Conservation (phyloP, 1,140 invertebrate species). For the Neotoxoptera formosana region DNA sequence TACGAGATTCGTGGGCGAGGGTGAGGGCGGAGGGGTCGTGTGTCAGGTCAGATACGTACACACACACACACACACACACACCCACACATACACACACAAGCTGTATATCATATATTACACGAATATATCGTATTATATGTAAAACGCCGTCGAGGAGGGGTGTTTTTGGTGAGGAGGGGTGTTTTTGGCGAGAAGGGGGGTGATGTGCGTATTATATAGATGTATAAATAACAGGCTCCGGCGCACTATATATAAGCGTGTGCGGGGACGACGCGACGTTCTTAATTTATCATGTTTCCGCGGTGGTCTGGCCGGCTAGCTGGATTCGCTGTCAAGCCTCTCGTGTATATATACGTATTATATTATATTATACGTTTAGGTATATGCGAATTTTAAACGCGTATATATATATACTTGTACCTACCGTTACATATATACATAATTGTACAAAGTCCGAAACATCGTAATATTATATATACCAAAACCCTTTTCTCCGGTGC, state of each 20-base stretch:
- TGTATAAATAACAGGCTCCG: not conserved
- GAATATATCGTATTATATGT: not conserved
- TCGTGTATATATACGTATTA: not conserved
- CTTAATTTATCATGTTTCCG: conserved; percentile 45
- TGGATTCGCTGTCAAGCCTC: not conserved
- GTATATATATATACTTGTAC: not conserved
- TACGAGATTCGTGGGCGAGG: not conserved
- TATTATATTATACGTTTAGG: not conserved
- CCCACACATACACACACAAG: not conserved
- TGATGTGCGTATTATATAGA: not conserved
- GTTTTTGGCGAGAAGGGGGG: too few relatives aligned
- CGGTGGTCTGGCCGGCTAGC: not conserved
- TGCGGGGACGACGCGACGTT: not conserved
- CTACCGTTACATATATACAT: not conserved
- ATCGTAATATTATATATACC: not conserved
- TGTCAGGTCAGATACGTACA: not conserved
- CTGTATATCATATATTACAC: not conserved
- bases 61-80: not conserved
- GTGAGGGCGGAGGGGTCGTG: not conserved
- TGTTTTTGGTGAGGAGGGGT: not conserved
- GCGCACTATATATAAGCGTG: not conserved
- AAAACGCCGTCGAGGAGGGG: not conserved
- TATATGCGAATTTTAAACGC: too few relatives aligned
- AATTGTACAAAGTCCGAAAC: not conserved
- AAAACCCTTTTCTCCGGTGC: not conserved